phyloP scores from a whole-genome alignment of 1,140 invertebrate species.

The Papilio polyxenes region DNA sequence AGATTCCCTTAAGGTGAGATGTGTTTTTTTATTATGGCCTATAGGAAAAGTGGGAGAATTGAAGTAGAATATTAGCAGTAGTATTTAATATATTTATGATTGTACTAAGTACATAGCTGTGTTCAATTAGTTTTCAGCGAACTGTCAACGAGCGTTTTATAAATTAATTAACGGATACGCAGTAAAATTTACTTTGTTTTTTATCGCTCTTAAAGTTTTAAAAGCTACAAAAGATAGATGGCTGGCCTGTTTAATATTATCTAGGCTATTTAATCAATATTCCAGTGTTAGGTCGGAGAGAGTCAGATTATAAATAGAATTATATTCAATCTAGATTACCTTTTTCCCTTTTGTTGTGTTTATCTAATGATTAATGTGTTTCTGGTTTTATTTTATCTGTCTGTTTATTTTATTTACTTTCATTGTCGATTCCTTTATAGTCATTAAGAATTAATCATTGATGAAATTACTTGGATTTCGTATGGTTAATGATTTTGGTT shows the following conservation, averaged over 20 bases:
- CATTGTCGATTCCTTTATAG: neutral
- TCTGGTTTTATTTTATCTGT: neutral
- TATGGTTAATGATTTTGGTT: neutral
- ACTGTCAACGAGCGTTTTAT: neutral
- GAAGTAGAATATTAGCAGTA: too few relatives aligned
- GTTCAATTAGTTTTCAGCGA: neutral
- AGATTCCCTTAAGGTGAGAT: too few relatives aligned
- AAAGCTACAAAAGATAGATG: neutral
- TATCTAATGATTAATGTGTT: neutral
- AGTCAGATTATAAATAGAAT: slow-evolving; percentile 16
- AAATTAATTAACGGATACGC: slow-evolving; percentile 37
- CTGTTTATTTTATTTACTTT: too few relatives aligned
- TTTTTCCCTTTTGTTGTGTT: slow-evolving; percentile 2
- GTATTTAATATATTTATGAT: too few relatives aligned
- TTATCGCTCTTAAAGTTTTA: neutral
- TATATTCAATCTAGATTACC: neutral
- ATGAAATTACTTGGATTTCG: neutral
- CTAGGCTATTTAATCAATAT: slow-evolving; percentile 26
- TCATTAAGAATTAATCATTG: too few relatives aligned
- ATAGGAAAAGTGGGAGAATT: too few relatives aligned
- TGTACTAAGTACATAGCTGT: neutral
- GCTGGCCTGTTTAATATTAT: slow-evolving; percentile 12
- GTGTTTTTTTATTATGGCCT: too few relatives aligned
- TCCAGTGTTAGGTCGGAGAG: slow-evolving; percentile 10
- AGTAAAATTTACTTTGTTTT: slow-evolving; percentile 50